Evolutionary conservation across 2,113 vertebrate species (phyloP).

Genomic region (Zosterops lateralis): DNA sequence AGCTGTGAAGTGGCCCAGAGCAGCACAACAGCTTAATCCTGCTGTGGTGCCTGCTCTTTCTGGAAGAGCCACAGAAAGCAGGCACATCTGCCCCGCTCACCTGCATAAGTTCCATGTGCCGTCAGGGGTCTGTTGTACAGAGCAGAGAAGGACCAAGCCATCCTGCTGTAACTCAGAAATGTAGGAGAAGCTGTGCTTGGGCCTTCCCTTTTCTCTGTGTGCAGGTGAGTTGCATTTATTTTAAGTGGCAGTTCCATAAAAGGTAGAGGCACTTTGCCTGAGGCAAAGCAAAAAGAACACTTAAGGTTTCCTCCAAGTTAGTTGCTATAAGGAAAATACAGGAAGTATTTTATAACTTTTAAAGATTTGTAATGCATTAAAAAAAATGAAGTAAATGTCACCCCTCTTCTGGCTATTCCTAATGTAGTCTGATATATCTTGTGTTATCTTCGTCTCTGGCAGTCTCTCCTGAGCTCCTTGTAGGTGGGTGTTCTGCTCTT

Average conservation of each 20-base stretch:
- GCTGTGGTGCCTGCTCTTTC: neutral
- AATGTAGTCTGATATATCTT: neutral
- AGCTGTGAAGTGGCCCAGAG: neutral
- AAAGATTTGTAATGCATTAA: neutral
- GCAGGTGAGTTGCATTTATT: neutral
- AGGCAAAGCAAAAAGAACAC: neutral
- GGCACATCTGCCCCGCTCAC: accelerated
- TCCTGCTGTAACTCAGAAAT: neutral
- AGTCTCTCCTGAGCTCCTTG: neutral
- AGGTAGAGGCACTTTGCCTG: neutral
- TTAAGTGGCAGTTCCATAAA: neutral
- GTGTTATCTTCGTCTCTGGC: neutral
- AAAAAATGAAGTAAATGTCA: neutral
- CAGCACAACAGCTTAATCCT: neutral
- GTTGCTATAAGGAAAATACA: neutral
- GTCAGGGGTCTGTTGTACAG: neutral
- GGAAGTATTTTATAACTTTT: neutral
- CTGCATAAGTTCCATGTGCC: neutral
- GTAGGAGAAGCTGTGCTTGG: neutral
- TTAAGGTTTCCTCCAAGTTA: neutral
- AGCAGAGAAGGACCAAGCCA: neutral
- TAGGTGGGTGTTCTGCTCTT: neutral
- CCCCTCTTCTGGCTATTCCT: neutral
- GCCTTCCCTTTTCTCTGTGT: neutral
- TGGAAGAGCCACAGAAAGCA: neutral